Percentiles rank a stretch among this genome's conserved stretches.
These are phyloP conservation scores for Danio kyathit DNA, from an alignment of 2,797 vertebrate species.

Conservation along the genomic window DNA sequence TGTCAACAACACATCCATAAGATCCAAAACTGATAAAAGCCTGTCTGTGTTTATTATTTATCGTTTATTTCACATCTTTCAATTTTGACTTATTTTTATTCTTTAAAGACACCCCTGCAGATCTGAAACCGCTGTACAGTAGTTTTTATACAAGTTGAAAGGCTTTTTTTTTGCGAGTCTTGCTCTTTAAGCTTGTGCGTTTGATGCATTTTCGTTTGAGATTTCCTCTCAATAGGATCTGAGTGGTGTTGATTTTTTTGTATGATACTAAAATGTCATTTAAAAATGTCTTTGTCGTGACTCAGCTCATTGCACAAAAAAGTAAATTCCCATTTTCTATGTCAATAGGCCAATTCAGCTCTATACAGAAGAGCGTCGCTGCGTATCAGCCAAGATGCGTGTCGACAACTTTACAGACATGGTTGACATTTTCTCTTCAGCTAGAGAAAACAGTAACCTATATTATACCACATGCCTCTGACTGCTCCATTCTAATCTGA, in stretches of 20 bases:
- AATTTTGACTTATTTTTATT: neutral
- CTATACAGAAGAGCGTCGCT: conserved; percentile 21
- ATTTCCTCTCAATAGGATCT: conserved; percentile 21
- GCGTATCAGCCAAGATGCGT: conserved; percentile 22
- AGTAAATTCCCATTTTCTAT: conserved; percentile 31
- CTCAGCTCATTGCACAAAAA: conserved; percentile 3
- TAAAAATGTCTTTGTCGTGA: conserved; percentile 20
- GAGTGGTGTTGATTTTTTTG: conserved; percentile 31
- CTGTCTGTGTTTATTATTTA: neutral
- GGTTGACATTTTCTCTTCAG: conserved; percentile 55
- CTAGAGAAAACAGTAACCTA: conserved; percentile 46
- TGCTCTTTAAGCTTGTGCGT: conserved; percentile 17
- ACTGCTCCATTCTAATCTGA: conserved; percentile 11
- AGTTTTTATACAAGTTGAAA: conserved; percentile 23
- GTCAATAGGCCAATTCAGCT: conserved; percentile 36
- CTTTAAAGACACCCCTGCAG: conserved; percentile 1
- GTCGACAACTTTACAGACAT: conserved; percentile 50
- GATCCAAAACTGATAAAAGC: neutral
- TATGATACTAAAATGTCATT: conserved; percentile 44
- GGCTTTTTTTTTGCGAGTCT: conserved; percentile 12
- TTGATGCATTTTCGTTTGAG: conserved; percentile 35
- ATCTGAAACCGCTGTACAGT: conserved; percentile 1
- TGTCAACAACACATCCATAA: neutral
- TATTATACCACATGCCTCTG: conserved; percentile 35
- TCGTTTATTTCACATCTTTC: neutral